Evolutionary conservation across 2,797 vertebrate species (phyloP).

Genomic region (Knipowitschia caucasica): DNA sequence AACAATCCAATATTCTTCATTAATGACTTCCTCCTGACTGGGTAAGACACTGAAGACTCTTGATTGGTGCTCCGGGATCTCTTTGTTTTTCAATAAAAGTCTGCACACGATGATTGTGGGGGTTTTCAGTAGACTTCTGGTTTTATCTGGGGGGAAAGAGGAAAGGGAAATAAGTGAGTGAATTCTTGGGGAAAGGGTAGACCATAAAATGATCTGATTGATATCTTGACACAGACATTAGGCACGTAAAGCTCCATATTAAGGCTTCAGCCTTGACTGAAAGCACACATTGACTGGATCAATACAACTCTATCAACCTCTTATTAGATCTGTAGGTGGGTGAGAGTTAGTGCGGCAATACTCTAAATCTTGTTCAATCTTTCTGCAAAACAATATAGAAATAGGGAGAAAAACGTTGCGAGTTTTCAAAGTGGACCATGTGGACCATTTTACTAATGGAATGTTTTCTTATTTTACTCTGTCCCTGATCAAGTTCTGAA

Average conservation of each 20-base stretch:
- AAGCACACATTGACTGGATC: constrained; percentile 51
- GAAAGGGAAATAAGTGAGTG: constrained; percentile 31
- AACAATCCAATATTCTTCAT: constrained; percentile 37
- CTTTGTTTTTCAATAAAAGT: constrained; percentile 30
- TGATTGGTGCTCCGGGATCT: constrained; percentile 21
- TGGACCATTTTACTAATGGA: constrained; percentile 9
- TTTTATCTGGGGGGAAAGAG: constrained; percentile 38
- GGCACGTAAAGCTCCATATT: constrained; percentile 43
- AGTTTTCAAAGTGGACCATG: constrained; percentile 3
- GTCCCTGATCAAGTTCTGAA: constrained; percentile 1
- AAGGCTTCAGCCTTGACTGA: constrained; percentile 46
- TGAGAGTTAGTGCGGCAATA: constrained; percentile 22
- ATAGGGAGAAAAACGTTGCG: constrained; percentile 3
- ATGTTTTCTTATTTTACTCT: constrained; percentile 4
- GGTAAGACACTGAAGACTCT: constrained; percentile 35
- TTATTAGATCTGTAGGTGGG: constrained; percentile 44
- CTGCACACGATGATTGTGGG: constrained; percentile 24
- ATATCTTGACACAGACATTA: constrained; percentile 46
- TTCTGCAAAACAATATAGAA: constrained; percentile 12
- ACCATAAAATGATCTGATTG: constrained; percentile 29
- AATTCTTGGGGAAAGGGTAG: constrained; percentile 17
- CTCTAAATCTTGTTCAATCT: constrained; percentile 36
- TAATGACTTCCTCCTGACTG: constrained; percentile 28
- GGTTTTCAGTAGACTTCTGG: constrained; percentile 25
- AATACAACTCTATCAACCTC: constrained; percentile 58